Evolutionary conservation across 2,888 invertebrate genomes (phyloP), one percentile per base, ranked within the genome.

Genomic region (Thyatira batis): DNA sequence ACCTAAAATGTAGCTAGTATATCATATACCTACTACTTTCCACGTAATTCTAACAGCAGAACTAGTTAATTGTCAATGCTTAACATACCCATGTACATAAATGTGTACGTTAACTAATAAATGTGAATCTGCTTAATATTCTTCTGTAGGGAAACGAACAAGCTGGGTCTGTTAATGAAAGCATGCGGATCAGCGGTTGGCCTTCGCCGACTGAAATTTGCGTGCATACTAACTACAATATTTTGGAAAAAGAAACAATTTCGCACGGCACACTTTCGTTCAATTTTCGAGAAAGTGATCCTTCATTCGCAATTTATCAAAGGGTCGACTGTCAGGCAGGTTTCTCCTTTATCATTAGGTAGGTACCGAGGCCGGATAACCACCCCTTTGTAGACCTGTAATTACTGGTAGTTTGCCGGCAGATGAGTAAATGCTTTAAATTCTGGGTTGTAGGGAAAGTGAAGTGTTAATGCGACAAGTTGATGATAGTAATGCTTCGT

Each of bases 231-330:
- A 71, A 78, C 71, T 80, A 76, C 76, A 80, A 73, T 79, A 83
- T 85, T 81, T 76, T 71, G 73, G 76, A 78, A 84, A 82, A 83
- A 80, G 75, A 71, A 72, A 76, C 67, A 68, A 82, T 82, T 87
- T 88, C 84, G 67, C 89, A 87, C 82, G 90, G 72, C 86, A 85
- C 69, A 91, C 91, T 89, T 91, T 89, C 84, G 64, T 80, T 67
- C 81, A 88, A 89, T 89, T 88, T 89, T 86, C 87, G 91, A 81
- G 91, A 91, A 92, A 92, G 91, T 85, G 75, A 86, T 89, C 81
- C 82, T 85, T 84, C 83, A 81, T 84, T 82, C 83, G 76, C 78
- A 77, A 86, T 88, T 85, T 89, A 88, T 90, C 84, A 87, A 78
- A 73, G 78, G 76, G 25, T 27, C 13, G 48, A 27, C 58, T 51